Evolutionary conservation across 2,797 vertebrate genomes (phyloP).

Genomic region (Danio jaintianensis): DNA sequence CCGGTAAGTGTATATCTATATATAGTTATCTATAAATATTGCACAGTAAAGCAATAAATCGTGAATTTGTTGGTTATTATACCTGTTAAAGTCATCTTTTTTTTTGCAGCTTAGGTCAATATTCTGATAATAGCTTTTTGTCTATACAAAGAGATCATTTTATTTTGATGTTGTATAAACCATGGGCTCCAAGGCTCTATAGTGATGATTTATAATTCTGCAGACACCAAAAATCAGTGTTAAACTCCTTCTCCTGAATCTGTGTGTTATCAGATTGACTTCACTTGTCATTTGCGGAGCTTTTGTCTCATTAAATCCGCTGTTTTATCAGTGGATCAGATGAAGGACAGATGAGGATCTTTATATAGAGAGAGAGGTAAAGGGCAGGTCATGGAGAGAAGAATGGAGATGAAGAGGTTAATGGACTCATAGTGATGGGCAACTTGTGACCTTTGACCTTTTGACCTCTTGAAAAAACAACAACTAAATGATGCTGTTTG

Average conservation of each 20-base stretch:
- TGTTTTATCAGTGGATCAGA: constrained; percentile 14
- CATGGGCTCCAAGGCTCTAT: background rate
- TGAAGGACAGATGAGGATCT: constrained; percentile 24
- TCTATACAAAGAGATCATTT: background rate
- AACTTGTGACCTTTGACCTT: background rate
- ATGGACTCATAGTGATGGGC: background rate
- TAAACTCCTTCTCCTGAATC: background rate
- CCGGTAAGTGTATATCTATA: no score
- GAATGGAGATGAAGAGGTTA: background rate
- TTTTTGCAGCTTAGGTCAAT: no score
- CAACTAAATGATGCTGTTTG: background rate
- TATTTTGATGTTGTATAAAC: background rate
- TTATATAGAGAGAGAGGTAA: constrained; percentile 8
- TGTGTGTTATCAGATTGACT: background rate
- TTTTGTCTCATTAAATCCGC: background rate
- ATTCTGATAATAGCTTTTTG: background rate
- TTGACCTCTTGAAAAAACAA: background rate
- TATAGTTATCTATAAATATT: no score
- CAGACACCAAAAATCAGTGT: background rate
- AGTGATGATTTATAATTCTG: background rate
- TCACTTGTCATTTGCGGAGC: background rate
- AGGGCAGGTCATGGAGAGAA: background rate
- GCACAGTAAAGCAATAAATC: no score
- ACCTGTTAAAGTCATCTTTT: no score
- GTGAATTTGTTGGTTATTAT: no score